These are phyloP conservation scores for Benitochromis conjunctus DNA, from an alignment of 2,113 vertebrate species.

Conservation along the genomic window DNA sequence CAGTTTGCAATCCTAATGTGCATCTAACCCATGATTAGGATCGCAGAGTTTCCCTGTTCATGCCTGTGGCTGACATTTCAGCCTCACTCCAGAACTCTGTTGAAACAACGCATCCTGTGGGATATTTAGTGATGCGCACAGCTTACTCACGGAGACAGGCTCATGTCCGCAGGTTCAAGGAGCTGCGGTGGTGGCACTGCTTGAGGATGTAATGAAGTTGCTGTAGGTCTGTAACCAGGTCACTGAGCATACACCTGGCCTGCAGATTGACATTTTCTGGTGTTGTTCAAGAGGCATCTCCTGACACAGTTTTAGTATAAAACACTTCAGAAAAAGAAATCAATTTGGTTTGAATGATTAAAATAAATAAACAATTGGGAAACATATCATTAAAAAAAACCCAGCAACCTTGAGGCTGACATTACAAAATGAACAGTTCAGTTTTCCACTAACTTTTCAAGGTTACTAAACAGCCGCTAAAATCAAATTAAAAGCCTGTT, in stretches of 20 bases:
- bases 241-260: conserved; percentile 61
- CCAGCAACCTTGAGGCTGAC: not conserved
- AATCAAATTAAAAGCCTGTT: not conserved
- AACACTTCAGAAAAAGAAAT: not conserved
- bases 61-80: conserved; percentile 56
- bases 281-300: not conserved
- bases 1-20: conserved; percentile 3
- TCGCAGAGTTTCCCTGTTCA: not conserved
- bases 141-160: conserved; percentile 39
- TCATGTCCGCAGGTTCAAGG: conserved; percentile 37
- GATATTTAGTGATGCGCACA: conserved; percentile 34
- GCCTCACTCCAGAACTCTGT: not conserved
- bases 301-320: not conserved
- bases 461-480: not conserved
- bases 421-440: not conserved
- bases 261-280: conserved; percentile 51
- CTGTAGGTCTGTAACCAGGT: conserved; percentile 58
- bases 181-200: conserved; percentile 24
- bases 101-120: conserved; percentile 37
- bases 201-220: conserved; percentile 49
- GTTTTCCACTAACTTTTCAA: not conserved
- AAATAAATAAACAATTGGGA: not conserved
- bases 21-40: conserved; percentile 24
- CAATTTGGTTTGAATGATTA: not conserved
- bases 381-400: not conserved